Evolutionary conservation across 2,113 vertebrate genomes (phyloP), one percentile per base, ranked within the genome.

Genomic region (Bufo gargarizans): DNA sequence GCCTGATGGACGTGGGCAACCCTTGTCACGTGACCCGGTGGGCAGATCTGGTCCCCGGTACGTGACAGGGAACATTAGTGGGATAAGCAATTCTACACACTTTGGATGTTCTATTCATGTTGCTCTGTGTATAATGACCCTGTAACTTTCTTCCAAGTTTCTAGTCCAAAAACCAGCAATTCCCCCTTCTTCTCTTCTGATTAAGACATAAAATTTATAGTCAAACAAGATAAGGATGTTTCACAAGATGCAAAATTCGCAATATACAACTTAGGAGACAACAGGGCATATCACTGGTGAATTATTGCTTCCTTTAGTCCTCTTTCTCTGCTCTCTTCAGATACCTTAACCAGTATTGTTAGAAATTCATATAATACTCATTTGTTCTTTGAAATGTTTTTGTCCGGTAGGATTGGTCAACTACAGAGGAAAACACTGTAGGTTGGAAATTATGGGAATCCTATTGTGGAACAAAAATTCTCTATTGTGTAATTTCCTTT

Each of bases 401-500:
- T 72, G 67, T 56, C 49, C 79, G 33, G 43, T 53, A 9, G 22
- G 69, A 76, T 47, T 63, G 78, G 53, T 63, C 45, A 55, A 20
- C 53, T n/a, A 56, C 77, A 59, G 7, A 82, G 67, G 78, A 88
- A 13, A 82, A 56, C 12, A 11, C 16, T 61, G 78, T 13, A 45
- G 56, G 83, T 88, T 63, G 49, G 80, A 83, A 83, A 88, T 77
- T 4, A 55, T 77, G 69, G 67, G 69, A 76, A 88, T 76, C n/a
- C 43, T 83, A 63, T 74, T 74, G 78, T 87, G 61, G 43, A 87
- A 87, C 78, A 82, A 82, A 53, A 72, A 1, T 72, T 74, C 49
- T 61, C 6, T 55, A 76, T 82, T 74, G 67, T 81, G 77, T 71
- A 81, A 87, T 87, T 47, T 58, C 33, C 20, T 45, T 50, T 65